Conservation (phyloP, 2,888 invertebrate genomes). For the Dicyrtoma fusca region DNA sequence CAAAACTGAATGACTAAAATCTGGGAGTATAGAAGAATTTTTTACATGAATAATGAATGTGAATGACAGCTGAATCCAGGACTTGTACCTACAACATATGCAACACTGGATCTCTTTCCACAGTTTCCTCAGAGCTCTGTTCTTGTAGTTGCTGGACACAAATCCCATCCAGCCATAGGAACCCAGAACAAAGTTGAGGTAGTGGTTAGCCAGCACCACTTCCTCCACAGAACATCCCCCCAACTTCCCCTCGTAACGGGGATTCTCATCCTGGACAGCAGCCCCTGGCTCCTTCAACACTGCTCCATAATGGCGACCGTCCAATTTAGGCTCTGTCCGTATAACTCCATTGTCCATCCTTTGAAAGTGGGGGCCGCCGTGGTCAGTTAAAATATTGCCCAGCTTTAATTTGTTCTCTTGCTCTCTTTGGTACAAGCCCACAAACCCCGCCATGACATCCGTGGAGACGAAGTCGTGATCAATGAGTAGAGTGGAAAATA, state of each 20-base stretch:
- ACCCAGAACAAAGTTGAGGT: slow-evolving; percentile 41
- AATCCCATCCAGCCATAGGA: slow-evolving; percentile 49
- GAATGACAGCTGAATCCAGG: too few relatives aligned
- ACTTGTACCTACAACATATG: slow-evolving; percentile 41
- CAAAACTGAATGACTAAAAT: not conserved
- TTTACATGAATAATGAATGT: too few relatives aligned
- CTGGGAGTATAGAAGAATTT: too few relatives aligned
- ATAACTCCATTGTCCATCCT: too few relatives aligned
- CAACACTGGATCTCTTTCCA: slow-evolving; percentile 45
- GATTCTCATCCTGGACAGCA: slow-evolving; percentile 20
- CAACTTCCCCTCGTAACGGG: slow-evolving; percentile 8
- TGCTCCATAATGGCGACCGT: too few relatives aligned
- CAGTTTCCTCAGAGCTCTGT: slow-evolving; percentile 42
- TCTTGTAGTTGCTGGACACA: slow-evolving; percentile 43
- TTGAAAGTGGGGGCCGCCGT: too few relatives aligned
- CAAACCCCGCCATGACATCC: slow-evolving; percentile 87
- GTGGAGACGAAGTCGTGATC: slow-evolving; percentile 85
- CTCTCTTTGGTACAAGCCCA: slow-evolving; percentile 76
- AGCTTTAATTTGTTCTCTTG: slow-evolving; percentile 60
- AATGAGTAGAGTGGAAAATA: slow-evolving; percentile 77
- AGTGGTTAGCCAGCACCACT: slow-evolving; percentile 47
- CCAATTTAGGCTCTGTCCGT: too few relatives aligned
- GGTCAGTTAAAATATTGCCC: too few relatives aligned
- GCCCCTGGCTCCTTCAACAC: too few relatives aligned
- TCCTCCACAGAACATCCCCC: slow-evolving; percentile 37